Conservation (phyloP, 2,888 invertebrate genomes). For the Limenitis camilla region DNA sequence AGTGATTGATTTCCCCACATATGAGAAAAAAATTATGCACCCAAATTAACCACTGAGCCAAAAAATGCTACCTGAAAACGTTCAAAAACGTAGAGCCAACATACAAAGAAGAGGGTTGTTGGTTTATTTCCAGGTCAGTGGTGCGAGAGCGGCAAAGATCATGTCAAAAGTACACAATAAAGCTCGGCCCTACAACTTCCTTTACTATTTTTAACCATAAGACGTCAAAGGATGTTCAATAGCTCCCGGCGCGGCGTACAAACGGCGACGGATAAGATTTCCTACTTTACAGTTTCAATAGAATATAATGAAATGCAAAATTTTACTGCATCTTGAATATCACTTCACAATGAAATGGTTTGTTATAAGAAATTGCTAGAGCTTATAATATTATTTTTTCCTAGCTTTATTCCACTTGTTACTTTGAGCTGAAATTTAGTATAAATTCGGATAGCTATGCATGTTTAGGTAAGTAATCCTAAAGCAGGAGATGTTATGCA, state of each 20-base stretch:
- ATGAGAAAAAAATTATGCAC: neutral
- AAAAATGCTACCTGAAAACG: neutral
- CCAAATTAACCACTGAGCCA: neutral
- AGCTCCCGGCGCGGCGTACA: neutral
- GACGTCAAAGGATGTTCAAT: neutral
- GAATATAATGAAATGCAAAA: too few relatives aligned
- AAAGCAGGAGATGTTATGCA: too few relatives aligned
- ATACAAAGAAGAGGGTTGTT: constrained; percentile 6
- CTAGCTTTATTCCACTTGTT: too few relatives aligned
- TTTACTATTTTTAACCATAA: neutral
- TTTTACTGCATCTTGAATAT: too few relatives aligned
- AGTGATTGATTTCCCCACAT: neutral
- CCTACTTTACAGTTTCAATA: too few relatives aligned
- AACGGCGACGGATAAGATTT: neutral
- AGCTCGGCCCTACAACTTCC: neutral
- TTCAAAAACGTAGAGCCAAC: neutral
- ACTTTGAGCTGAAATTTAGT: too few relatives aligned
- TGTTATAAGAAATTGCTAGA: too few relatives aligned
- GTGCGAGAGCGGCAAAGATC: constrained; percentile 32
- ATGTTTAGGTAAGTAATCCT: too few relatives aligned
- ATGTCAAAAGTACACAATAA: constrained; percentile 37
- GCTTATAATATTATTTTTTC: too few relatives aligned
- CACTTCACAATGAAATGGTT: too few relatives aligned
- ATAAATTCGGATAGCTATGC: too few relatives aligned
- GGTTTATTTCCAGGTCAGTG: constrained; percentile 35